Conservation (phyloP, 2,113 vertebrate genomes). For the Laticauda laticaudata region DNA sequence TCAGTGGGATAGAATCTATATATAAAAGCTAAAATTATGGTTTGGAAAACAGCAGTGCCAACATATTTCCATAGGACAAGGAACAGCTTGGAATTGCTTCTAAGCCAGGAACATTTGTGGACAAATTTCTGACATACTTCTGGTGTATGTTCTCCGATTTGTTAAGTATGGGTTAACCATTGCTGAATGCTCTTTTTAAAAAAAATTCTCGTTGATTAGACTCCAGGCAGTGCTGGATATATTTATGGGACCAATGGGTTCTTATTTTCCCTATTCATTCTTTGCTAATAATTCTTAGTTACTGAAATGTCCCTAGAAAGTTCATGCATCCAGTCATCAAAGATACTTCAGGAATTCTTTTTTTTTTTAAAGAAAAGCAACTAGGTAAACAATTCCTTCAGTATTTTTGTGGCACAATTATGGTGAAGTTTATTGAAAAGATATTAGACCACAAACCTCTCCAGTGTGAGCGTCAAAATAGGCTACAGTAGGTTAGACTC, state of each 20-base stretch:
- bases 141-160: slow-evolving; percentile 6
- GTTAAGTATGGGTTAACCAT: background rate
- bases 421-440: background rate
- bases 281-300: slow-evolving; percentile 37
- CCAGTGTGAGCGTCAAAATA: background rate
- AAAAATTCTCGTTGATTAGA: background rate
- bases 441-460: background rate
- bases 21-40: slow-evolving; percentile 58
- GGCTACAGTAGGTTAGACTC: background rate
- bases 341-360: background rate
- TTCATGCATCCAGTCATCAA: slow-evolving; percentile 11
- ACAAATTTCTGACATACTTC: slow-evolving; percentile 27
- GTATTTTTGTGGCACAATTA: background rate
- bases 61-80: slow-evolving; percentile 60
- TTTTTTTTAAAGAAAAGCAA: background rate
- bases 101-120: slow-evolving; percentile 38
- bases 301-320: slow-evolving; percentile 48
- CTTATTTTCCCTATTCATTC: background rate
- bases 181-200: slow-evolving; percentile 1
- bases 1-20: slow-evolving; percentile 44
- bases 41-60: slow-evolving; percentile 57
- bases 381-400: background rate
- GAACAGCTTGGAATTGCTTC: slow-evolving; percentile 42
- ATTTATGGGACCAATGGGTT: background rate
- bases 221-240: background rate